phyloP scores from a whole-genome alignment of 2,113 vertebrate genomes.

The Empidonax alnorum region DNA sequence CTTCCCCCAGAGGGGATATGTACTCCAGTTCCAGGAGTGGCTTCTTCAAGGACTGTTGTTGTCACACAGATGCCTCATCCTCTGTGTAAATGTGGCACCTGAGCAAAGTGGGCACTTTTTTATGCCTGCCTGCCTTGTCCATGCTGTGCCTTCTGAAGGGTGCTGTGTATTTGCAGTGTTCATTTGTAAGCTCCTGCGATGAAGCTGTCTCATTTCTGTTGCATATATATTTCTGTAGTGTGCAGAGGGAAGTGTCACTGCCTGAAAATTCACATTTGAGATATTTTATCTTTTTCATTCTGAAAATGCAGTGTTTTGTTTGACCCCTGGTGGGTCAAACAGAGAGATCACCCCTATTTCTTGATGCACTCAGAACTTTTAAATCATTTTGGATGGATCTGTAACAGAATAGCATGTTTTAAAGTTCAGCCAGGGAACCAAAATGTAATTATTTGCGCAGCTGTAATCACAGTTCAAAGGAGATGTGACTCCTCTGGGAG shows the following conservation, averaged over 20 bases:
- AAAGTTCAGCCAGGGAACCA: background rate
- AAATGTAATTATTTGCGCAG: constrained; percentile 44
- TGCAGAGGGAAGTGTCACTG: fast-evolving
- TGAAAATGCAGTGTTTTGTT: background rate
- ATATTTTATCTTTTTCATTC: background rate
- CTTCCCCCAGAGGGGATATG: background rate
- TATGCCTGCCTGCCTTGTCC: background rate
- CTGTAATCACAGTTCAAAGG: background rate
- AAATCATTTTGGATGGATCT: background rate
- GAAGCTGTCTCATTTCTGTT: background rate
- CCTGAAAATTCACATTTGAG: background rate
- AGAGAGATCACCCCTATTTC: background rate
- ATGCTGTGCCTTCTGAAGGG: background rate
- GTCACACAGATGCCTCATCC: background rate
- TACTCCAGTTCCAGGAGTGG: background rate
- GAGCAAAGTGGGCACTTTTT: background rate
- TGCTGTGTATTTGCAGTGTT: background rate
- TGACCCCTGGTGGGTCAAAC: background rate
- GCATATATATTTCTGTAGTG: fast-evolving
- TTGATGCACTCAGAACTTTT: background rate
- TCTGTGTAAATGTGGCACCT: background rate
- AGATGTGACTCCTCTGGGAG: background rate
- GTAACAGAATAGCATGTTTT: background rate
- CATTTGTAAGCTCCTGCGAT: background rate
- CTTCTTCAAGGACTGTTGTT: background rate